These are phyloP conservation scores for Crotalus viridis DNA, from an alignment of 2,113 vertebrate species.

Conservation along the genomic window DNA sequence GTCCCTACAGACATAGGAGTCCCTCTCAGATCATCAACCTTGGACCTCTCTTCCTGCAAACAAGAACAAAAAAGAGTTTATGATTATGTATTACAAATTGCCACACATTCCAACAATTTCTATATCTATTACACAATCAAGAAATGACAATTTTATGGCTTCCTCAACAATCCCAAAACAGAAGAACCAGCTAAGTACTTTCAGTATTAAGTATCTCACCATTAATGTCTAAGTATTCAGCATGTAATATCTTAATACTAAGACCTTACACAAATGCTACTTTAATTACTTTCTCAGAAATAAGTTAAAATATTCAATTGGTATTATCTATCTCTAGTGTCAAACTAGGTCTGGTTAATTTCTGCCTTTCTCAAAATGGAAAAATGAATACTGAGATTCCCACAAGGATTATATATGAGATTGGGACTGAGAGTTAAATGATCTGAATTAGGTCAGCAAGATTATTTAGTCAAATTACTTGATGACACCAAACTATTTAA, in stretches of 20 bases:
- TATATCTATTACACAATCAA: neutral
- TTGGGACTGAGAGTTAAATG: neutral
- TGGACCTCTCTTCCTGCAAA: conserved; percentile 92
- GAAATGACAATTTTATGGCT: neutral
- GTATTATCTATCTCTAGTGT: neutral
- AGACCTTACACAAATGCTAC: neutral
- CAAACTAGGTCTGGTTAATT: neutral
- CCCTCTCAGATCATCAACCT: conserved; percentile 94
- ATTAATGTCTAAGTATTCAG: neutral
- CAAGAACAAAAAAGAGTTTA: conserved; percentile 2
- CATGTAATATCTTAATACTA: neutral
- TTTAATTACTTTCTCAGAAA: neutral
- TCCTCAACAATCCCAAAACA: neutral
- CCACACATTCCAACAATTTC: neutral
- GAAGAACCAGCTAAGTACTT: neutral
- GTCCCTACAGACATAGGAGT: conserved; percentile 98
- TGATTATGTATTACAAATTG: neutral
- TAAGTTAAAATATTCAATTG: neutral
- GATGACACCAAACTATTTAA: neutral
- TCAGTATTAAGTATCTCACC: neutral
- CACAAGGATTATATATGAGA: neutral
- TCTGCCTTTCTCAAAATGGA: neutral
- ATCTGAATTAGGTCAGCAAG: neutral
- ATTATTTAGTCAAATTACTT: neutral
- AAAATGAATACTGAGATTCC: neutral